Percentiles rank a stretch among this genome's conserved stretches.
Conservation (phyloP, 2,113 vertebrate genomes). For the Pluvialis apricaria region DNA sequence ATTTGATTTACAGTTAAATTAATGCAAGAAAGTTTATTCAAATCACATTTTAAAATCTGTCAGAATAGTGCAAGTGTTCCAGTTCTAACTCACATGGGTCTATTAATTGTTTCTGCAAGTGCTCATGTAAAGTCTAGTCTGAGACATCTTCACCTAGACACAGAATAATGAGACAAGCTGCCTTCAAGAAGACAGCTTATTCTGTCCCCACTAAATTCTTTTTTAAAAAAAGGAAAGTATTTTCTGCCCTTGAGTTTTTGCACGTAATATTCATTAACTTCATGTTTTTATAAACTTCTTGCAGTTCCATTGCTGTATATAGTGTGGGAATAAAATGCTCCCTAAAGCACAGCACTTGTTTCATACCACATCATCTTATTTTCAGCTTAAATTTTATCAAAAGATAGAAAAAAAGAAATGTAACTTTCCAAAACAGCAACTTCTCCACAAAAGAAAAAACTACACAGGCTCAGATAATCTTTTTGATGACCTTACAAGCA, state of each 20-base stretch:
- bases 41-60: slow-evolving; percentile 30
- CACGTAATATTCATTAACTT: background rate
- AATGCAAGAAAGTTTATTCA: background rate
- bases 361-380: background rate
- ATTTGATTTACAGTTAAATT: slow-evolving; percentile 7
- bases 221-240: background rate
- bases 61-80: background rate
- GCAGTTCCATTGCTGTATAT: background rate
- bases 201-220: background rate
- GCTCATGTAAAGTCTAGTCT: background rate
- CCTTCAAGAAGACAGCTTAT: background rate
- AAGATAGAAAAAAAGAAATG: background rate
- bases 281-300: background rate
- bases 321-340: background rate
- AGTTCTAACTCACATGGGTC: background rate
- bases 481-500: background rate
- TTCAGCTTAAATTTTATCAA: background rate
- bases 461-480: background rate
- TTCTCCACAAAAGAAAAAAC: background rate
- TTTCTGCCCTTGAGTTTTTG: background rate
- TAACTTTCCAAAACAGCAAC: background rate
- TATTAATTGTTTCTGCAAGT: slow-evolving; percentile 8
- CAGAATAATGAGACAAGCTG: background rate
- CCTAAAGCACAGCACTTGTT: background rate
- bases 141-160: background rate